Evolutionary conservation across 2,113 vertebrate species (phyloP).

Genomic region (Anhinga anhinga): DNA sequence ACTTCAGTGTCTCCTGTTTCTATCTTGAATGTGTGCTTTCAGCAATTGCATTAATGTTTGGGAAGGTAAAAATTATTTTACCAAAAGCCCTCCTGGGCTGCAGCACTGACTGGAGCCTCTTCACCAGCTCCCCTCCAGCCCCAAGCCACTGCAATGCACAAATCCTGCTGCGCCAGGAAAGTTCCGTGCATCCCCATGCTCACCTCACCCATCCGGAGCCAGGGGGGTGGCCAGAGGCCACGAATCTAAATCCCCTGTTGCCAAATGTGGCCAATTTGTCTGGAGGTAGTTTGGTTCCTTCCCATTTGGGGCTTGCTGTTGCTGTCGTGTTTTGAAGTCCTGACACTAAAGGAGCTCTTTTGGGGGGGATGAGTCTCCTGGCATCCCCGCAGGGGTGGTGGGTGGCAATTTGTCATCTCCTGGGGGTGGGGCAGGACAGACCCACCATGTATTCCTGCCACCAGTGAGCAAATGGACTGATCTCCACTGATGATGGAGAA

Average conservation of each 20-base stretch:
- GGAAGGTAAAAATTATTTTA: background rate
- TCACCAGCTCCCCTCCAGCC: background rate
- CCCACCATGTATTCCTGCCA: background rate
- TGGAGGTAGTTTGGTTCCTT: background rate
- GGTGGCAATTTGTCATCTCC: background rate
- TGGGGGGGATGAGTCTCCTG: background rate
- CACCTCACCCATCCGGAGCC: background rate
- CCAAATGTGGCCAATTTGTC: background rate
- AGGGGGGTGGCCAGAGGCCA: background rate
- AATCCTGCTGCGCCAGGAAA: background rate
- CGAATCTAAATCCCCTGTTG: accelerated
- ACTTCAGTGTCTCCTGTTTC: background rate
- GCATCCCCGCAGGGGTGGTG: background rate
- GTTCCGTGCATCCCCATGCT: accelerated
- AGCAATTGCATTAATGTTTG: background rate
- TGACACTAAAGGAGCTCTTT: background rate
- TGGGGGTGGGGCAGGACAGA: background rate
- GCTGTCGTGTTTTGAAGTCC: background rate
- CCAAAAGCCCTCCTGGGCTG: background rate
- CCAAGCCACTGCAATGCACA: background rate
- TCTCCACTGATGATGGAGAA: background rate
- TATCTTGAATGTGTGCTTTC: background rate
- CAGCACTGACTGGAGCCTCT: background rate
- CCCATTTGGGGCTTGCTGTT: background rate
- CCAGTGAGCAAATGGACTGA: background rate